phyloP scores from a whole-genome alignment of 2,113 vertebrate species.

The Microtus richardsoni region DNA sequence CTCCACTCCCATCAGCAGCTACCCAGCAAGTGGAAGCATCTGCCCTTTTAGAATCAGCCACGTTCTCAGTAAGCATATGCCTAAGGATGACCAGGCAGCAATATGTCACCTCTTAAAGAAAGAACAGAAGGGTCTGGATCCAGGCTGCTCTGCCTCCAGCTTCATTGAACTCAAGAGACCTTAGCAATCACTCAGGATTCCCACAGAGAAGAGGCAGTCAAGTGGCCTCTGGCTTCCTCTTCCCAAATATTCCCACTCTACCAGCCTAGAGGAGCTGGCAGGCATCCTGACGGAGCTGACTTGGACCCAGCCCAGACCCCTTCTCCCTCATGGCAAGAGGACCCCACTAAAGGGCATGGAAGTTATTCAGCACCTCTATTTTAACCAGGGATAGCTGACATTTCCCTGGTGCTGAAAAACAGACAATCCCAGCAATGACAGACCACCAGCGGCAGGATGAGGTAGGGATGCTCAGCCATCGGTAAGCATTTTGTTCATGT shows the following conservation, averaged over 20 bases:
- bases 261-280: neutral
- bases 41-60: neutral
- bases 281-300: neutral
- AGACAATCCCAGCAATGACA: too few relatives aligned
- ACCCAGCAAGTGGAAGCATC: neutral
- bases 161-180: accelerated
- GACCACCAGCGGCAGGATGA: neutral
- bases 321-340: accelerated
- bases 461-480: accelerated
- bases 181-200: neutral
- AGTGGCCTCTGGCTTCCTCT: too few relatives aligned
- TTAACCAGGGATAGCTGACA: neutral
- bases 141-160: too few relatives aligned
- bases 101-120: neutral
- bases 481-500: accelerated
- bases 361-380: neutral
- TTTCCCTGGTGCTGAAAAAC: neutral
- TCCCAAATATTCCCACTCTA: neutral
- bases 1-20: neutral
- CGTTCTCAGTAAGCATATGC: too few relatives aligned
- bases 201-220: neutral
- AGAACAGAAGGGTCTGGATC: too few relatives aligned
- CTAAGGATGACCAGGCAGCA: accelerated
- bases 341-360: neutral
- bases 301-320: neutral